Evolutionary conservation across 2,113 vertebrate species (phyloP).

Genomic region (Balaenoptera acutorostrata): DNA sequence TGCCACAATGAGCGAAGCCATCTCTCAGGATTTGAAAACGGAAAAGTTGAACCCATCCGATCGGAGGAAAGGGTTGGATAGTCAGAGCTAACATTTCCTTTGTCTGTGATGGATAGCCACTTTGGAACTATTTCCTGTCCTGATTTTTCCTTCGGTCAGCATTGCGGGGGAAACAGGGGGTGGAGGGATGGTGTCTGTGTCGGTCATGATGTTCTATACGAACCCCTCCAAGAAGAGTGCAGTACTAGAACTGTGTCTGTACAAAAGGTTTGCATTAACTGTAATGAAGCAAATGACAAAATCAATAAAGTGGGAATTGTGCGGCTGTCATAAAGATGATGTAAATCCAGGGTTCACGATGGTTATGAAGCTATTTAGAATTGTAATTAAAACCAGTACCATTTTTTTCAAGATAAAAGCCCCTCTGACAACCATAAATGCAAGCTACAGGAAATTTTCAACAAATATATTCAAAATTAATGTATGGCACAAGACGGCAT

Average conservation of each 20-base stretch:
- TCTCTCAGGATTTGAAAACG: background rate
- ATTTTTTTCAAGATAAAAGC: slow-evolving; percentile 82
- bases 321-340: slow-evolving; percentile 86
- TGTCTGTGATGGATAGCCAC: slow-evolving; percentile 49
- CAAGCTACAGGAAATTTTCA: slow-evolving; percentile 83
- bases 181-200: slow-evolving; percentile 57
- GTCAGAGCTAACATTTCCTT: slow-evolving; percentile 48
- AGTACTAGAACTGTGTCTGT: slow-evolving; percentile 58
- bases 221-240: slow-evolving; percentile 67
- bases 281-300: slow-evolving; percentile 87
- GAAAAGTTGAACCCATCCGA: no score
- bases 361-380: slow-evolving; percentile 86
- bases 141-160: slow-evolving; percentile 63
- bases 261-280: slow-evolving; percentile 80
- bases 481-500: slow-evolving; percentile 78
- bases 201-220: slow-evolving; percentile 46
- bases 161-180: slow-evolving; percentile 30
- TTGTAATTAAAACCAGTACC: slow-evolving; percentile 86
- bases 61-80: background rate
- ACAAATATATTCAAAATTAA: slow-evolving; percentile 83
- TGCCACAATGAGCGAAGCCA: background rate
- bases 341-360: slow-evolving; percentile 83
- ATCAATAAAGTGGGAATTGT: slow-evolving; percentile 84
- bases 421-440: slow-evolving; percentile 82
- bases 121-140: slow-evolving; percentile 51